Evolutionary conservation across 1,140 invertebrate species (phyloP), one percentile per base, ranked within the genome.

Genomic region (Geopemphigus sp.): DNA sequence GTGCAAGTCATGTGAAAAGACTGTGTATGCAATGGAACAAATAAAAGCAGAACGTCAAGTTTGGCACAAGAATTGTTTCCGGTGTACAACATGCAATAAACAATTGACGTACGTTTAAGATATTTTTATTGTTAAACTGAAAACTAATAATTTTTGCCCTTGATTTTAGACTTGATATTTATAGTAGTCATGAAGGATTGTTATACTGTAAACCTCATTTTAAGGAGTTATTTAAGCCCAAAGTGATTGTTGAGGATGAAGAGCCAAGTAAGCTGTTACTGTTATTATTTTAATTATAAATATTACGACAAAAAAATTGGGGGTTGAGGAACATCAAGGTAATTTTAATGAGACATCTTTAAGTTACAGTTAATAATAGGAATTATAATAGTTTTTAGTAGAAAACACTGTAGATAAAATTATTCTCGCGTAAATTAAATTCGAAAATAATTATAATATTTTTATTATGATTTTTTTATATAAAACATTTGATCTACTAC

Each of bases 141-240:
- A 47, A 22, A 53, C 53, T 14, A 54, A 81, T 53, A 1, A 81
- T 24, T 61, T 57, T 57, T 47, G 17, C 5, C 45, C 63, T 81
- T 83, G 76, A 83, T 81, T 88, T 2, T 84, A 95, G 94, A 83
- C 90, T 95, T 81, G 95, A 97, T 85, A 95, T 91, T 72, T 97
- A 95, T 86, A 90, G 93, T 84, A 95, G 93, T 84, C 92, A 96
- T 85, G 93, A 95, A 87, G 94, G 94, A 11, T 89, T 88, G 70
- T 85, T 96, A 12, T 97, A 95, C 86, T 98, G 95, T 86, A 95
- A 94, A 85, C 91, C 93, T n/a, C 95, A 97, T 86, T 97, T 97
- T 86, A 94, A 93, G 84, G 90, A 94, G 83, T 88, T 97, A 14
- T 96, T 98, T 85, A 92, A 94, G 81, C 95, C 95, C 22, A 97